Conservation (phyloP, 1,140 invertebrate genomes). For the Zaprionus capensis region DNA sequence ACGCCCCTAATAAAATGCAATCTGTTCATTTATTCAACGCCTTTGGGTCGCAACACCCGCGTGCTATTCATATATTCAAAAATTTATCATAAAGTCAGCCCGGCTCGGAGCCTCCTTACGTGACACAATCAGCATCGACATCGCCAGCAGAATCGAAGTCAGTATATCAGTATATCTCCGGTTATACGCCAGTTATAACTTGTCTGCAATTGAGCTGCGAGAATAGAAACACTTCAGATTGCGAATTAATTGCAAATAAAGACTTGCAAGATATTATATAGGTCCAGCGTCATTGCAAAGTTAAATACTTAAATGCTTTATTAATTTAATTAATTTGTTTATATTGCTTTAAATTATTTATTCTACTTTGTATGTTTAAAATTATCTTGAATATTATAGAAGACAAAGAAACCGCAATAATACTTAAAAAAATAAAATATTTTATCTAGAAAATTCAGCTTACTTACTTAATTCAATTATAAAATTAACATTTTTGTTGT, state of each 20-base stretch:
- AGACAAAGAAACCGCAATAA: no score
- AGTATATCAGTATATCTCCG: not conserved
- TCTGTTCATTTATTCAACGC: constrained; percentile 71
- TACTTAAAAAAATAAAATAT: no score
- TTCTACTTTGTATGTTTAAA: no score
- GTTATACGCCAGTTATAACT: constrained; percentile 24
- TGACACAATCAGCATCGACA: constrained; percentile 41
- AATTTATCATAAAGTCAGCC: constrained; percentile 77
- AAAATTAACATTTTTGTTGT: no score
- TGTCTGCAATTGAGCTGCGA: constrained; percentile 45
- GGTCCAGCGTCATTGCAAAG: no score
- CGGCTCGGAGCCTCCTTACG: constrained; percentile 58
- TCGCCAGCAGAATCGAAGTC: not conserved
- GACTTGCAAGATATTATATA: not conserved
- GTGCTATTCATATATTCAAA: constrained; percentile 82
- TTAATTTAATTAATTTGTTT: no score
- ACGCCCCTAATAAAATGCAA: constrained; percentile 72
- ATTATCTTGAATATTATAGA: no score
- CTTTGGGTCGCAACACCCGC: constrained; percentile 64
- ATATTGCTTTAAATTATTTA: no score
- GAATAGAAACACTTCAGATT: not conserved
- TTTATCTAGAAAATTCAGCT: no score
- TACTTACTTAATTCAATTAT: no score
- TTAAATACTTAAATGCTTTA: no score
- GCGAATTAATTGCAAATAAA: not conserved